Conservation (phyloP, 2,113 vertebrate genomes). For the Xiphophorus hellerii region DNA sequence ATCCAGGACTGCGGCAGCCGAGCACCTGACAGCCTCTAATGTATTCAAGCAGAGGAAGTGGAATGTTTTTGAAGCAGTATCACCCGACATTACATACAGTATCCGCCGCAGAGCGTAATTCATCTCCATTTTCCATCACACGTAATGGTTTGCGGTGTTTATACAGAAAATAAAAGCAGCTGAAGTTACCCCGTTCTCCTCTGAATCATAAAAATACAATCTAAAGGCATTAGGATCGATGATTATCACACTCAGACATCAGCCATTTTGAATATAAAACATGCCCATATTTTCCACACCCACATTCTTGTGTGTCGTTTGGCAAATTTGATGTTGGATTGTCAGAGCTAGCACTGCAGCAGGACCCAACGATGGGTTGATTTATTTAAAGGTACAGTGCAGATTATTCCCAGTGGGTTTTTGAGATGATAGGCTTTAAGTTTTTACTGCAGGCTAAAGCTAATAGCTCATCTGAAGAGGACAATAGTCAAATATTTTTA, state of each 20-base stretch:
- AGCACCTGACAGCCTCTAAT: slow-evolving; percentile 42
- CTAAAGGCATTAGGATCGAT: slow-evolving; percentile 10
- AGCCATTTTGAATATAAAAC: background rate
- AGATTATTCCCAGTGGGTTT: background rate
- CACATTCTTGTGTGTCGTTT: slow-evolving; percentile 2
- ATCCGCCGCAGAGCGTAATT: background rate
- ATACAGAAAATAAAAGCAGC: background rate
- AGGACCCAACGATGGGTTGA: slow-evolving; percentile 11
- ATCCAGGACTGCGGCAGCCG: slow-evolving; percentile 25
- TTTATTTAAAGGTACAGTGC: background rate
- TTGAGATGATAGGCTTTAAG: background rate
- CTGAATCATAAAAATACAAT: slow-evolving; percentile 6
- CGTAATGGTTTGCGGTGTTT: background rate
- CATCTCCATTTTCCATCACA: slow-evolving; percentile 33
- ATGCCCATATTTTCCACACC: background rate
- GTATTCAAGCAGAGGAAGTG: slow-evolving; percentile 32
- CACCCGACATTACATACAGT: background rate
- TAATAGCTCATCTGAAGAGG: background rate
- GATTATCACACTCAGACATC: background rate
- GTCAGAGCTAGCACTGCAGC: slow-evolving; percentile 18
- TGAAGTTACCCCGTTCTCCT: background rate
- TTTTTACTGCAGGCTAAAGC: background rate
- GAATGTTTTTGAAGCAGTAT: slow-evolving; percentile 15
- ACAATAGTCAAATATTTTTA: background rate
- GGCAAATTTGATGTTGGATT: background rate